Conservation (phyloP, 2,797 vertebrate genomes). For the Ataeniobius toweri region DNA sequence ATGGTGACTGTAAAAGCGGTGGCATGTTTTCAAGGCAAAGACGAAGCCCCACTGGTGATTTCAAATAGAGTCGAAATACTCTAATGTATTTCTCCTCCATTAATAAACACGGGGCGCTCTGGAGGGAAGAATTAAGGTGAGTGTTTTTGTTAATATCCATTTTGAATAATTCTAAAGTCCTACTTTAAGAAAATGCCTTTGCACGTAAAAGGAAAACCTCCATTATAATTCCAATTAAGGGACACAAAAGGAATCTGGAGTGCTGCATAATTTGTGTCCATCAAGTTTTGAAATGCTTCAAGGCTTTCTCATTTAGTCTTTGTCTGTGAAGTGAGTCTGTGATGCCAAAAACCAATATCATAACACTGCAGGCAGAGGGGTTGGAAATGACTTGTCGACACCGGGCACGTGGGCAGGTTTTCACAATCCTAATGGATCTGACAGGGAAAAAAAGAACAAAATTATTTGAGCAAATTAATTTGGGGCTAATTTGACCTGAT, state of each 20-base stretch:
- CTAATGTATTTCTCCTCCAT: constrained; percentile 62
- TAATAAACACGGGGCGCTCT: constrained; percentile 66
- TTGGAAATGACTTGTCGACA: constrained; percentile 73
- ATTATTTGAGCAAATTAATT: constrained; percentile 42
- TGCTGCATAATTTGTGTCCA: constrained; percentile 79
- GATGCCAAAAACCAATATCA: constrained; percentile 69
- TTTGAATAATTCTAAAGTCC: constrained; percentile 74
- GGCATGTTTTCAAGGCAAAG: constrained; percentile 32
- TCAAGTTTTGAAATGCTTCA: constrained; percentile 77
- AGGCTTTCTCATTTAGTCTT: constrained; percentile 78
- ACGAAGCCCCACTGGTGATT: constrained; percentile 36
- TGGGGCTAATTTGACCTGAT: constrained; percentile 21
- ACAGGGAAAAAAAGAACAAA: constrained; percentile 37
- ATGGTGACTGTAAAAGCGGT: constrained; percentile 25
- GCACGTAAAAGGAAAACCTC: constrained; percentile 67
- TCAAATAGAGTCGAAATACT: constrained; percentile 49
- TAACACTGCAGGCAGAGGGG: constrained; percentile 66
- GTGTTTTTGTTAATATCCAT: constrained; percentile 75
- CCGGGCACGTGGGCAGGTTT: constrained; percentile 49
- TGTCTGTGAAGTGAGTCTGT: constrained; percentile 69
- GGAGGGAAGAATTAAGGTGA: constrained; percentile 73
- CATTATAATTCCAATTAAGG: constrained; percentile 80
- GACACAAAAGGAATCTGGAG: constrained; percentile 77
- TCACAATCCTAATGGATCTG: constrained; percentile 51
- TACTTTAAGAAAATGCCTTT: constrained; percentile 74